Evolutionary conservation across 2,113 vertebrate genomes (phyloP).

Genomic region (Physeter macrocephalus): DNA sequence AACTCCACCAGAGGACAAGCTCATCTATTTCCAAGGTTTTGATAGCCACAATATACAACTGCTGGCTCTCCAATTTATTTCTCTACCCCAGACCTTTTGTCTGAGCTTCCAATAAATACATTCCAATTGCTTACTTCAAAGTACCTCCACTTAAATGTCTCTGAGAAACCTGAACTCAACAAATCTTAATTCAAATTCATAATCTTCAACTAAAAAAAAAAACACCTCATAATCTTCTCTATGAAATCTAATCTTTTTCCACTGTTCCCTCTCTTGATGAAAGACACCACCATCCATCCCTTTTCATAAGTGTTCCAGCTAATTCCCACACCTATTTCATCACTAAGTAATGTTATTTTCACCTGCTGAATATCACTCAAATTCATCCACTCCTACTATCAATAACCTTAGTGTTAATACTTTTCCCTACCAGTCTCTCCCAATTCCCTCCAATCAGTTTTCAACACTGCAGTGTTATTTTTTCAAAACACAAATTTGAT

Average conservation of each 20-base stretch:
- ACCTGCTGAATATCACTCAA: background rate
- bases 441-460: background rate
- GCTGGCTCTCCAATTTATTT: background rate
- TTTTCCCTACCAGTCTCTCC: background rate
- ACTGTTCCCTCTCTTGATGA: background rate
- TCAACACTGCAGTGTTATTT: background rate
- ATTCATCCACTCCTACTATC: background rate
- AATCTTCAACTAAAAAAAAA: background rate
- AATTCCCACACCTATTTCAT: background rate
- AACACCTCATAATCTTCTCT: background rate
- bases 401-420: background rate
- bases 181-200: background rate
- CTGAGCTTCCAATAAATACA: background rate
- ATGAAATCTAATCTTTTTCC: background rate
- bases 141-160: background rate
- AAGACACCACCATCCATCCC: background rate
- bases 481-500: constrained; percentile 9
- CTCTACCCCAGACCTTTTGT: background rate
- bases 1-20: background rate
- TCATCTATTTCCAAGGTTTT: background rate
- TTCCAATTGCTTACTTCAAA: background rate
- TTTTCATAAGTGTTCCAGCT: background rate
- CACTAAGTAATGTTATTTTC: background rate
- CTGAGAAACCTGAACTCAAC: background rate
- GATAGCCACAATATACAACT: background rate